Conservation (phyloP, 2,797 vertebrate species). For the Enteromius argenteus region DNA sequence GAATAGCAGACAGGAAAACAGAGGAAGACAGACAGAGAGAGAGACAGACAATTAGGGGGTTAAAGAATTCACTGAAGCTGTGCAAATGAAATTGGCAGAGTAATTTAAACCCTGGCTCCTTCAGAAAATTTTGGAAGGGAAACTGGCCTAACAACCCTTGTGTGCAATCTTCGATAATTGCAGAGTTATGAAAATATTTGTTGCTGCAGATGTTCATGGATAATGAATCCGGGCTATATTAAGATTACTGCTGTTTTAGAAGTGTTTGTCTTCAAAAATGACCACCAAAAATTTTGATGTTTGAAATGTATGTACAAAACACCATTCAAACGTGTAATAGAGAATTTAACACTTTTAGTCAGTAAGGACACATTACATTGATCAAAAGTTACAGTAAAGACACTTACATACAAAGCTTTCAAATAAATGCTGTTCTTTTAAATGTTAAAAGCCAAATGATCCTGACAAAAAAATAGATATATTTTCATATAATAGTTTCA, state of each 20-base stretch:
- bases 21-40: conserved; percentile 22
- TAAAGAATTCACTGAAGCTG: background rate
- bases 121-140: background rate
- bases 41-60: background rate
- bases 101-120: background rate
- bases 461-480: background rate
- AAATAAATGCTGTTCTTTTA: background rate
- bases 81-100: conserved; percentile 10
- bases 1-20: conserved; percentile 8
- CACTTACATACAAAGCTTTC: background rate
- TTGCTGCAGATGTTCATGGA: conserved; percentile 5
- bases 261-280: background rate
- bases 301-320: background rate
- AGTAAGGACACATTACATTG: background rate
- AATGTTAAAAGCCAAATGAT: background rate
- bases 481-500: no score
- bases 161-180: conserved; percentile 17
- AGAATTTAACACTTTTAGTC: background rate
- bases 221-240: conserved; percentile 5
- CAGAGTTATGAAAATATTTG: conserved; percentile 1
- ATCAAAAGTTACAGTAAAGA: background rate
- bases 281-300: background rate
- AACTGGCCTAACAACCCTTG: background rate
- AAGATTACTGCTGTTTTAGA: background rate
- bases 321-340: background rate